Evolutionary conservation across 2,888 invertebrate genomes (phyloP).

Genomic region (Blastobasis lacticolella): DNA sequence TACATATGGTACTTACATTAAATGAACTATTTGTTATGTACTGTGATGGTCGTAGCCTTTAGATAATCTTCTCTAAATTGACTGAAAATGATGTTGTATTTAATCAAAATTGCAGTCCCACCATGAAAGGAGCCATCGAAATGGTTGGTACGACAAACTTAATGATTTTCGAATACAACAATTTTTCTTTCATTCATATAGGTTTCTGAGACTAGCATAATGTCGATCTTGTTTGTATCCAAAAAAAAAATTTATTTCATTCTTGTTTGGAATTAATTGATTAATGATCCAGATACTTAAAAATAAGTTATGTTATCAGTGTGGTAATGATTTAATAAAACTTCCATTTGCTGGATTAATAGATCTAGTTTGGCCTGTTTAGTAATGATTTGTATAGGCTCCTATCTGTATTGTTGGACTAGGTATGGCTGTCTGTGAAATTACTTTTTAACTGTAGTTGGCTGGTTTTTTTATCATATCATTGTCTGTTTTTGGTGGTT

Average conservation of each 20-base stretch:
- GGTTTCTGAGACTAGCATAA: neutral
- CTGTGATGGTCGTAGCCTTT: too few species aligned
- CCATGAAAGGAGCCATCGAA: neutral
- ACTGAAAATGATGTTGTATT: neutral
- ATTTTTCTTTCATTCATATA: neutral
- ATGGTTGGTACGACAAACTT: neutral
- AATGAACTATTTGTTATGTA: too few species aligned
- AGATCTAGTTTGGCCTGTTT: too few species aligned
- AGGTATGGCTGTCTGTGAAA: too few species aligned
- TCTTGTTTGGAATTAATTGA: neutral
- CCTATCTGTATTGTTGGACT: too few species aligned
- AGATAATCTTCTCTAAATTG: too few species aligned
- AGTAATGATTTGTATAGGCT: too few species aligned
- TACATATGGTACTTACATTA: too few species aligned
- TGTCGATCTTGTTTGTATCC: neutral
- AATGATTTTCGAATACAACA: neutral
- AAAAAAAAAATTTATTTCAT: neutral
- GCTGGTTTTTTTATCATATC: too few species aligned
- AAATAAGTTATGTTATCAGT: neutral
- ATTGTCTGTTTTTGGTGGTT: too few species aligned
- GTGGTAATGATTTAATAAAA: neutral
- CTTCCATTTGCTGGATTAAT: neutral
- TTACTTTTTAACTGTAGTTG: too few species aligned
- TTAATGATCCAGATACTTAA: neutral
- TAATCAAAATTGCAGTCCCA: neutral